Conservation (phyloP, 2,113 vertebrate species). For the Upupa epops region DNA sequence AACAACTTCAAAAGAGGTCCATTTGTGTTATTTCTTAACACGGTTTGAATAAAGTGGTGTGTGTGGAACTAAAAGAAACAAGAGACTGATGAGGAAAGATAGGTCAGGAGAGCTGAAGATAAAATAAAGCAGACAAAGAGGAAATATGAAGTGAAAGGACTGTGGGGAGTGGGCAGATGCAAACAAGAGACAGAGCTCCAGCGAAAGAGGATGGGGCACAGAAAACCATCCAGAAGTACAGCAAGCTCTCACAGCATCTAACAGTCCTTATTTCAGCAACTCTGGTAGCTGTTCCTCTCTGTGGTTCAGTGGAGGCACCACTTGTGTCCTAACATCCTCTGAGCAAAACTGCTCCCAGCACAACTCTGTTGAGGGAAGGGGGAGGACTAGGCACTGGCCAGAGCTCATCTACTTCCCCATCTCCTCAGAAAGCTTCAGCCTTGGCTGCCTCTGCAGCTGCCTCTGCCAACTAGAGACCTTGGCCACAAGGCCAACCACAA, state of each 20-base stretch:
- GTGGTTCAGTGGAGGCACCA: slow-evolving; percentile 49
- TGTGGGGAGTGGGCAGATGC: background rate
- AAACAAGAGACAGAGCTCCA: background rate
- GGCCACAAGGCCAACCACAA: slow-evolving; percentile 47
- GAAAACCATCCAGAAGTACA: slow-evolving; percentile 23
- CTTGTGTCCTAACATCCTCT: slow-evolving; percentile 49
- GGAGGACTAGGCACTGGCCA: slow-evolving; percentile 40
- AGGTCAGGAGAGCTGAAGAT: background rate
- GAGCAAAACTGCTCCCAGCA: slow-evolving; percentile 33
- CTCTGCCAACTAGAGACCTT: background rate
- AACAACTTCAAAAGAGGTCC: background rate
- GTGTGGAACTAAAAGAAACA: background rate
- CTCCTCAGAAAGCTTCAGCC: slow-evolving; percentile 24
- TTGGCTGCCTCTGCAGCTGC: slow-evolving; percentile 36
- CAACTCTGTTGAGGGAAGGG: background rate
- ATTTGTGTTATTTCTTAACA: background rate
- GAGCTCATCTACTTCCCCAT: slow-evolving; percentile 58
- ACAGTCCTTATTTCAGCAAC: slow-evolving; percentile 45
- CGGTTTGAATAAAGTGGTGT: background rate
- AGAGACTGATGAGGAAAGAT: background rate
- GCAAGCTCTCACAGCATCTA: slow-evolving; percentile 14
- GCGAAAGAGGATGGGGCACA: slow-evolving; percentile 29
- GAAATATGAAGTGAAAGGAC: slow-evolving; percentile 43
- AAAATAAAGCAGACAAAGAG: background rate
- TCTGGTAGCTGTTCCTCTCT: slow-evolving; percentile 67